Evolutionary conservation across 2,113 vertebrate species (phyloP).

Genomic region (Spermophilus dauricus): DNA sequence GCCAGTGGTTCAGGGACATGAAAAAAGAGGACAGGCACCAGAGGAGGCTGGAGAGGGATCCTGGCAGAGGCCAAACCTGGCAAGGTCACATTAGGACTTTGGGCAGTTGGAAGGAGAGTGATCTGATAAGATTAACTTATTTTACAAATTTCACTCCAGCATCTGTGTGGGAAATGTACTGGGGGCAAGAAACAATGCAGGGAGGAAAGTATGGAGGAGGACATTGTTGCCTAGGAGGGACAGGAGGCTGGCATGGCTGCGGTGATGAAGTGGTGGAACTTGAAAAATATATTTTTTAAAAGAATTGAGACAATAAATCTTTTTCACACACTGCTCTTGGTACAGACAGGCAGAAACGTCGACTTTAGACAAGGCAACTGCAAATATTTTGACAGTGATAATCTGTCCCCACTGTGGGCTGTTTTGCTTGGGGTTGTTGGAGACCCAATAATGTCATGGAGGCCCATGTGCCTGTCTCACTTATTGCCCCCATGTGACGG

Average conservation of each 20-base stretch:
- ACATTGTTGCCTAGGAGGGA: background rate
- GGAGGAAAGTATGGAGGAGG: background rate
- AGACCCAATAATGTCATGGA: background rate
- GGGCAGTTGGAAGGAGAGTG: background rate
- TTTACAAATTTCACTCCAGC: background rate
- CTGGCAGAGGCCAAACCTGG: background rate
- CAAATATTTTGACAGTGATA: background rate
- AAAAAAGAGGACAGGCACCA: background rate
- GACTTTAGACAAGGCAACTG: background rate
- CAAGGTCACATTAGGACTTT: background rate
- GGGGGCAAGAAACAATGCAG: too few relatives aligned
- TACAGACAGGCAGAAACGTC: background rate
- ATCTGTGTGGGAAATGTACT: background rate
- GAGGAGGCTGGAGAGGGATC: background rate
- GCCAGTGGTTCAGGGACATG: background rate
- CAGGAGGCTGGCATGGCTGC: background rate
- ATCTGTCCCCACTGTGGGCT: background rate
- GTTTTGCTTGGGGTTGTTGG: background rate
- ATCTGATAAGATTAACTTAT: background rate
- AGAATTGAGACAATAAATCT: background rate
- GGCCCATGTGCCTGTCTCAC: background rate
- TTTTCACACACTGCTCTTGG: background rate
- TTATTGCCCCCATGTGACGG: background rate
- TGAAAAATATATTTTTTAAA: background rate
- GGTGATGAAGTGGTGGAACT: background rate